Conservation (phyloP, 1,140 invertebrate species). For the roundworm (Caenorhabditis elegans) region WBcel235 BX284606.5:7151501-7152000, state of each 20-base stretch:
- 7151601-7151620: background rate
- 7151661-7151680: conserved; percentile 30
- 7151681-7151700: conserved; percentile 9
- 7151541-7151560: background rate
- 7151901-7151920: background rate
- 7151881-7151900: no score
- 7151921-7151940: background rate
- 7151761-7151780: background rate
- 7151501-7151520: background rate
- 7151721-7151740: conserved; percentile 16
- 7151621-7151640: background rate
- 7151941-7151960: background rate
- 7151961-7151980: background rate
- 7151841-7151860: background rate
- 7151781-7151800: background rate
- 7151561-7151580: background rate
- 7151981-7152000: no score
- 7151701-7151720: conserved; percentile 21
- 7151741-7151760: conserved; percentile 1
- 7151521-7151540: background rate
- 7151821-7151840: background rate
- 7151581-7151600: conserved; percentile 4
- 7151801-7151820: background rate
- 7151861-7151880: background rate
- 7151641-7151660: conserved; percentile 26